These are phyloP conservation scores for Alouatta palliata DNA, from an alignment of 2,113 vertebrate species.

Conservation along the genomic window DNA sequence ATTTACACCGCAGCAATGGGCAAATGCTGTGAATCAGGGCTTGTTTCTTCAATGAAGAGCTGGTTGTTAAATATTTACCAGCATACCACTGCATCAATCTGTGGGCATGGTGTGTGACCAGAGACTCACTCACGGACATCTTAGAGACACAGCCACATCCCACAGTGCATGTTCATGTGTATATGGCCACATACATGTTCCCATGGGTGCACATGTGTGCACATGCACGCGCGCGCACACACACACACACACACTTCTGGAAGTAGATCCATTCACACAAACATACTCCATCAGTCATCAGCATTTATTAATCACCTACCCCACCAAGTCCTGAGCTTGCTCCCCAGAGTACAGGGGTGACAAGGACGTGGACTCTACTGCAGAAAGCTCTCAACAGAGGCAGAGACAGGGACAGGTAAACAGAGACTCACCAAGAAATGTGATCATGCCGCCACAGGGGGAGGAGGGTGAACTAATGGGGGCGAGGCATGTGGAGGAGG, in stretches of 20 bases:
- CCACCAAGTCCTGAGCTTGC: not conserved
- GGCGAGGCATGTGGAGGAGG: not conserved
- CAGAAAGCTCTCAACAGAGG: not conserved
- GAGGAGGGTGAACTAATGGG: fast-evolving
- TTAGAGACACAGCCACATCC: not conserved
- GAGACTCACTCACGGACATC: not conserved
- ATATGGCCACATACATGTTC: not conserved
- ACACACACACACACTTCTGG: not conserved
- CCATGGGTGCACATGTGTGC: fast-evolving
- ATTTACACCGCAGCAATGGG: not conserved
- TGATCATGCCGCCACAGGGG: not conserved
- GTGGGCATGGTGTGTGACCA: not conserved
- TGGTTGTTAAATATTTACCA: not conserved
- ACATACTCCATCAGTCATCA: not conserved
- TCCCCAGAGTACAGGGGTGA: not conserved
- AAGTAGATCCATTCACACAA: not conserved
- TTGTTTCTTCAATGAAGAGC: not conserved
- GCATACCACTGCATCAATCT: not conserved
- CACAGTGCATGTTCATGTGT: fast-evolving
- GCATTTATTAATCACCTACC: not conserved
- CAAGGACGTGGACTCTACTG: not conserved
- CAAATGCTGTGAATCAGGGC: not conserved
- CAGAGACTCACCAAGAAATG: not conserved
- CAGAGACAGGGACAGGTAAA: not conserved
- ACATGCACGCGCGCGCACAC: fast-evolving